phyloP scores from a whole-genome alignment of 1,140 invertebrate genomes.

The Halyomorpha halys region DNA sequence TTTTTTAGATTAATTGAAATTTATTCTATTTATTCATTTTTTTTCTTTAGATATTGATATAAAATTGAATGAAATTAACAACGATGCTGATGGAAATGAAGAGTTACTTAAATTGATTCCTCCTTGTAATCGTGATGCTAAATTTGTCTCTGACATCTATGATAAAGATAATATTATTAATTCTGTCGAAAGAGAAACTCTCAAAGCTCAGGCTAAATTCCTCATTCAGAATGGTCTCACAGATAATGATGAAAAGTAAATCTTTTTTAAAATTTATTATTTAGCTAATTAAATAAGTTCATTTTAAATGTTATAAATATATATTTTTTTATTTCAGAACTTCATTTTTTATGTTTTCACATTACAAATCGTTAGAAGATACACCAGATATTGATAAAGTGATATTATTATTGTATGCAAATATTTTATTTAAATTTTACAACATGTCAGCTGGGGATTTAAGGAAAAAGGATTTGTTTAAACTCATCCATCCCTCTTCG shows the following conservation, averaged over 20 bases:
- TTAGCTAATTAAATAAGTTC: not conserved
- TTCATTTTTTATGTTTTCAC: conserved; percentile 12
- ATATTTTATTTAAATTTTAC: conserved; percentile 6
- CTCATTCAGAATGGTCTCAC: not conserved
- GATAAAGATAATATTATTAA: conserved; percentile 1
- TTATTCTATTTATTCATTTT: not conserved
- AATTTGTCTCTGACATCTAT: not conserved
- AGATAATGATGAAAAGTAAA: conserved; percentile 1
- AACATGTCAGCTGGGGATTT: not conserved
- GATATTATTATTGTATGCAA: conserved; percentile 4
- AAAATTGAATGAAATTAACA: not conserved
- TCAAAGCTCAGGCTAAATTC: not conserved
- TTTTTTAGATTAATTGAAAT: not conserved
- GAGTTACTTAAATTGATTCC: not conserved
- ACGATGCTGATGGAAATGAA: not conserved
- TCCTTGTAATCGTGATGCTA: conserved; percentile 6
- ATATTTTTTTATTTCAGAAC: conserved; percentile 6
- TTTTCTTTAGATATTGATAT: conserved; percentile 2
- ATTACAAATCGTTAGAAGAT: not conserved
- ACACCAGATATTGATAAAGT: not conserved
- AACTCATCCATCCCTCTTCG: not conserved
- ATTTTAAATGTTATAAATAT: conserved; percentile 1
- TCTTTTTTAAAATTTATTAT: not conserved
- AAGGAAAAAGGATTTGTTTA: not conserved
- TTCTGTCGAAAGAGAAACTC: not conserved